Base-by-base conservation (phyloP, 2,888 invertebrate genomes). In the Petrophora chlorosata region DNA sequence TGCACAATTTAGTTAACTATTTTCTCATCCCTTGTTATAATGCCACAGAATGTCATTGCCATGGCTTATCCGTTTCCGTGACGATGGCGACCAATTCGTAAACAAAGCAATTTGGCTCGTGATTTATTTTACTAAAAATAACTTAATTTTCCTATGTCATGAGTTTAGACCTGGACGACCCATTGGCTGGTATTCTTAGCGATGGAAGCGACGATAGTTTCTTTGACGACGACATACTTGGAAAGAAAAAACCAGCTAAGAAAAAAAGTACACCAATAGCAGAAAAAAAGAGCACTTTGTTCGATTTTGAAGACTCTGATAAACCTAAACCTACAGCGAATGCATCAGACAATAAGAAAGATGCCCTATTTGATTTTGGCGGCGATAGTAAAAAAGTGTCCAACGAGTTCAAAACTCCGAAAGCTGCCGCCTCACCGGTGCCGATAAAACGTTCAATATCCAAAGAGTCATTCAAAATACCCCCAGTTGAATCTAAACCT, bases 201-300 rank as follows among this genome's bases (percentile, higher is more conserved):
- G 94, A 94, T 67, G 94, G 92, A 47, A 94, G 93, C 63, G 93
- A 94, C 63, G 94, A 94, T 64, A 94, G 93, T 78, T 94, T 94
- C 67, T 94, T 94, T 65, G 94, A 94, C 59, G 92, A 93, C 59
- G 92, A 92, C 59, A 90, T 87, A 43, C 62, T 88, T 25, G 85
- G 87, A 10, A 89, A 87, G 65, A 90, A 85, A 65, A 87, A 86
- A 61, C 57, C 81, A 2, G 39, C 56, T 14, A 86, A 85, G 53
- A 83, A 82, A 56, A 79, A 76, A 59, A 69, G 57, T 25, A 75
- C 76, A 1, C 69, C 79, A 22, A 74, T 63, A 42, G 61, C 70
- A 0, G 82, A 81, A 39, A 88, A 81, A 65, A 90, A 86, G 67
- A 87, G 67, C 51, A 65, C 83, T 8, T 57, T 90, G 36, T 90